Base-by-base conservation (phyloP, 2,888 invertebrate species). In the Ramazzottius varieornatus region DNA sequence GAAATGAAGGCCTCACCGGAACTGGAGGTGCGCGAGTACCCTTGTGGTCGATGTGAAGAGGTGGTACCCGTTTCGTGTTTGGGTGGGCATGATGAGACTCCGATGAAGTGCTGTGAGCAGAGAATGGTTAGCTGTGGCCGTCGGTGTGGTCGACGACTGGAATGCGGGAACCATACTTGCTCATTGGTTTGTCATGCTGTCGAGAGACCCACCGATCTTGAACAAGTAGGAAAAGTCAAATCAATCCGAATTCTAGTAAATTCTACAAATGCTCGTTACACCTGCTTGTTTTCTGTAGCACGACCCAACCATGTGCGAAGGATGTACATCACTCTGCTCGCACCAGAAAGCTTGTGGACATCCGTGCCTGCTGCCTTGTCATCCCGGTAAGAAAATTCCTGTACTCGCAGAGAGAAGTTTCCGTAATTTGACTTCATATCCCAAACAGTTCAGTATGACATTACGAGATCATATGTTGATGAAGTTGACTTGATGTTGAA, bases 321-420 rank as follows among this genome's bases (percentile, higher is more conserved):
- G 63, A n/a, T 65, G 88, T 71, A 71, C 73, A 13, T 70, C 82
- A 40, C 74, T 65, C 32, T 33, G 32, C 46, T 68, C 80, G 32
- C 81, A 88, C 70, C 75, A 80, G 0, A 78, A 84, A 69, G 77
- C 76, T 54, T 91, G 91, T 73, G 77, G 76, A 1, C 91, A 91
- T 75, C 77, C 79, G 33, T 91, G 90, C 73, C 76, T 81, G 1
- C 80, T 79, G 67, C 72, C 75, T 1, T 80, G 80, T 68, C 80
- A 80, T 75, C 82, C 83, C 1, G 83, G 83, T 0, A n/a, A n/a
- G n/a, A n/a, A n/a, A n/a, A n/a, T n/a, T n/a, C n/a, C n/a, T n/a
- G n/a, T n/a, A n/a, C n/a, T n/a, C n/a, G n/a, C n/a, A n/a, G n/a
- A n/a, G n/a, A n/a, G n/a, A n/a, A n/a, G n/a, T n/a, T n/a, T n/a